These are phyloP conservation scores for Cirrhinus molitorella DNA, from an alignment of 2,797 vertebrate species.

Conservation along the genomic window DNA sequence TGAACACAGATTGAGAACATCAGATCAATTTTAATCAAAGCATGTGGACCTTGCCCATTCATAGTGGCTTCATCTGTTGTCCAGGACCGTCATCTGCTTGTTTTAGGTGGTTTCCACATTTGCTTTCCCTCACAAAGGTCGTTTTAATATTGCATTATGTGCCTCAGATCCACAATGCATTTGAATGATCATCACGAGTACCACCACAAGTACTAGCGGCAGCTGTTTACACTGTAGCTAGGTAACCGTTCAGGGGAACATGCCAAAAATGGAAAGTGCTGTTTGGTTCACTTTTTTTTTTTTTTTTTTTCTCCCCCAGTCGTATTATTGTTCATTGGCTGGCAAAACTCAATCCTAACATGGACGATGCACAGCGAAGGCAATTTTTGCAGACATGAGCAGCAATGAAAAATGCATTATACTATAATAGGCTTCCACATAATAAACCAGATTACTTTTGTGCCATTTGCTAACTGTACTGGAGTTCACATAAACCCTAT, in stretches of 20 bases:
- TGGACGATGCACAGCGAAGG: too few species aligned
- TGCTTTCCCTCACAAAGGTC: not conserved
- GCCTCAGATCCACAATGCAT: conserved; percentile 2
- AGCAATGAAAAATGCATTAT: conserved; percentile 9
- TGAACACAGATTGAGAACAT: not conserved
- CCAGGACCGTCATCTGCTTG: not conserved
- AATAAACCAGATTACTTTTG: not conserved
- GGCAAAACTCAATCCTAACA: not conserved
- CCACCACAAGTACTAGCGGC: not conserved
- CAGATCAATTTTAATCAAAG: not conserved
- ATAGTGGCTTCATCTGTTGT: not conserved
- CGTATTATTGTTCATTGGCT: not conserved
- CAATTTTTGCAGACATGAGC: conserved; percentile 6
- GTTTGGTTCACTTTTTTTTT: not conserved
- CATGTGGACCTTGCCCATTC: not conserved
- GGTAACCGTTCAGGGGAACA: not conserved
- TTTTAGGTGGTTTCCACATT: not conserved
- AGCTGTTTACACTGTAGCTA: not conserved
- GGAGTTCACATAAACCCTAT: not conserved
- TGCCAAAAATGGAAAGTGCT: conserved; percentile 34
- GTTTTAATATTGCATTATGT: conserved; percentile 13
- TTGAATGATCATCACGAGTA: not conserved
- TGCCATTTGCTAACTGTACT: not conserved
- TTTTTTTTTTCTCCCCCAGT: too few species aligned
- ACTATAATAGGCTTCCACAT: conserved; percentile 16